These are phyloP conservation scores for Chaetorhynchus papuensis DNA, from an alignment of 2,113 vertebrate genomes.

Conservation along the genomic window DNA sequence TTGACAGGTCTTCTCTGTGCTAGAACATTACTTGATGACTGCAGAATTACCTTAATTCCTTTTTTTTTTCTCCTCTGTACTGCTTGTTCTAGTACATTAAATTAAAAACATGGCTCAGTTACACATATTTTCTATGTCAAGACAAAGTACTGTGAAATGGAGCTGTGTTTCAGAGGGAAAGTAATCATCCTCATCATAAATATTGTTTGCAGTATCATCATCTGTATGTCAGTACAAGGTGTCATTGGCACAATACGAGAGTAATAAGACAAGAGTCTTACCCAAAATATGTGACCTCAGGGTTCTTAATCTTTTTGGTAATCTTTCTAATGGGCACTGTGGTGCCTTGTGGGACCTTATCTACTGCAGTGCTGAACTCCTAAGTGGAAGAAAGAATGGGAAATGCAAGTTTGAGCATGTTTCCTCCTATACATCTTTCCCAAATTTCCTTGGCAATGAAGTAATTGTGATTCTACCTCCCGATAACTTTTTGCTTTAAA, in stretches of 20 bases:
- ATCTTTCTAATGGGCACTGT: neutral
- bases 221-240: neutral
- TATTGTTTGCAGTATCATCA: neutral
- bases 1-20: neutral
- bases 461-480: neutral
- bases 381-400: neutral
- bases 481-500: neutral
- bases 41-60: neutral
- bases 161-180: neutral
- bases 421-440: neutral
- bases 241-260: neutral
- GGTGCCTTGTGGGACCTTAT: neutral
- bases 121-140: accelerated
- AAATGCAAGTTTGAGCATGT: neutral
- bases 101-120: neutral
- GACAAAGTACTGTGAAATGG: neutral
- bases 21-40: neutral
- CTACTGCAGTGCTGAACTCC: neutral
- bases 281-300: neutral
- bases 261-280: neutral
- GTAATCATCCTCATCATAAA: neutral
- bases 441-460: neutral
- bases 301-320: neutral
- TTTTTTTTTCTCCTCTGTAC: neutral
- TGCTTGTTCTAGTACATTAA: neutral